Evolutionary conservation across 2,113 vertebrate genomes (phyloP), one percentile per base, ranked within the genome.

Genomic region (Cairina moschata): DNA sequence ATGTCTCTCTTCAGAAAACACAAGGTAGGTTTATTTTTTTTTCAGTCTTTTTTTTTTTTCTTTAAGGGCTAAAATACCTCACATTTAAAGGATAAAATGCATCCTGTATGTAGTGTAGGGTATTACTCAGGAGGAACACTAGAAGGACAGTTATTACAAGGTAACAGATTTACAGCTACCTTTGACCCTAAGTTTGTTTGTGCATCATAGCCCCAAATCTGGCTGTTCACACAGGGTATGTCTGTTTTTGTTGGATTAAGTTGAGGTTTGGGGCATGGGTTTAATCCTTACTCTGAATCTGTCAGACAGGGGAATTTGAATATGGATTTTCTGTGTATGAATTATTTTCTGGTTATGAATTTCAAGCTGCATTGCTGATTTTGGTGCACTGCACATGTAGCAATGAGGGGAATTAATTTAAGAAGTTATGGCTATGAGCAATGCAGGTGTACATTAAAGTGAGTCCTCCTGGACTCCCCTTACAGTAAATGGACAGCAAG

Each of bases 1-100:
- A 1, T 4, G 11, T 11, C 48, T 3, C 20, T 68, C 22, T 66
- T 68, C 54, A 66, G 36, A 11, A 80, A 86, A 8, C 0, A 0
- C 2, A 34, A 60, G 34, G 22, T 40, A 65, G 14, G 6, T 66
- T 88, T 68, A 65, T 73, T 52, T 72, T 69, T 44, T 31, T 18
- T 18, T 8, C 40, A 40, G 13, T 46, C 16, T 17, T 8, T 73
- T 88, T 68, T 8, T 88, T 72, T 72, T 73, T 48, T 31, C 4
- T 73, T 48, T 52, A 50, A 29, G 44, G 13, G 14, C 6, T 71
- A 54, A 77, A 83, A 66, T 83, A 48, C 29, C 29, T 62, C 42
- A 56, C 17, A 48, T 55, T 60, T 52, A 48, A 29, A 44, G 14
- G 13, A 8, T 69, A 54, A 77, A 83, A 66, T 83, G 52, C 32